Evolutionary conservation across 2,113 vertebrate genomes (phyloP).

Genomic region (Urocolius indicus): DNA sequence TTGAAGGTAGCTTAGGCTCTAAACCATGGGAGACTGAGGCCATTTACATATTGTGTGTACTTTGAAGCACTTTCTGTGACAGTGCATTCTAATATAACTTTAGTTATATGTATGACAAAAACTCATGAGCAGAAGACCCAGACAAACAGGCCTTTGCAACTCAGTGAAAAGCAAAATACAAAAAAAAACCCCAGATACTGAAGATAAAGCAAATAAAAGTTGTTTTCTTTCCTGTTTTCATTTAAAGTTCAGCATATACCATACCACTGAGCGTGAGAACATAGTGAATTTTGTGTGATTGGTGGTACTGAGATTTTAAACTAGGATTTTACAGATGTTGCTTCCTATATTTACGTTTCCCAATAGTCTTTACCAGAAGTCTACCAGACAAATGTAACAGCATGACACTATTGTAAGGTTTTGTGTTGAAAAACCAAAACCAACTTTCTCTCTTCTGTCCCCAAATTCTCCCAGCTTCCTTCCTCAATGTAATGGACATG

Average conservation of each 20-base stretch:
- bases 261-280: background rate
- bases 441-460: background rate
- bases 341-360: constrained; percentile 18
- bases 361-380: background rate
- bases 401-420: background rate
- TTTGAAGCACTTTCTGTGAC: background rate
- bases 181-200: background rate
- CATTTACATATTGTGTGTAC: fast-evolving
- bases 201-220: background rate
- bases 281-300: background rate
- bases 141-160: background rate
- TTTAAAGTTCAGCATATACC: constrained; percentile 48
- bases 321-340: background rate
- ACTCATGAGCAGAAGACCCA: background rate
- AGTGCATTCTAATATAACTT: background rate
- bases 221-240: background rate
- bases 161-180: background rate
- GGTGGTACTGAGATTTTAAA: constrained; percentile 16
- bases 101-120: background rate
- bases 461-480: constrained; percentile 28
- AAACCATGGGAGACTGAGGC: background rate
- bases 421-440: background rate
- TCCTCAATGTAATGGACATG: background rate
- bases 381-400: background rate
- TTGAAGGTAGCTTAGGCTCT: background rate